A percentile compares a stretch with the other conserved stretches of the same genome.
phyloP scores from a whole-genome alignment of 2,113 vertebrate species.

The Phoenicopterus ruber region DNA sequence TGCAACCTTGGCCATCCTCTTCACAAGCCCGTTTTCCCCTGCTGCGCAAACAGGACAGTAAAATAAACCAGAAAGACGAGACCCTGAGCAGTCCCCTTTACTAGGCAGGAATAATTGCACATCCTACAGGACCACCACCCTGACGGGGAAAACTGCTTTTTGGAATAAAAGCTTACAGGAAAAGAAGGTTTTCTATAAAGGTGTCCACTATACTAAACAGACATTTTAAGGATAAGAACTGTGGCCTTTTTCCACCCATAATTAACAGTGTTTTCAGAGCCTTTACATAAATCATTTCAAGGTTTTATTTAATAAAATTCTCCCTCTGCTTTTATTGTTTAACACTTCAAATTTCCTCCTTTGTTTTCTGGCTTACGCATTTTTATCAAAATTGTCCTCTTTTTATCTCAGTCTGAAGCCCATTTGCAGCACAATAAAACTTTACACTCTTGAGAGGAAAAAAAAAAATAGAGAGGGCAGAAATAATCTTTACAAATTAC shows the following conservation, averaged over 20 bases:
- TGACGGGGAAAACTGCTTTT: background rate
- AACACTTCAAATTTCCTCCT: background rate
- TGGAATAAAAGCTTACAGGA: background rate
- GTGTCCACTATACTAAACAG: background rate
- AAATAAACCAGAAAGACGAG: background rate
- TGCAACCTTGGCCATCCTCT: background rate
- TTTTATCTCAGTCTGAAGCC: background rate
- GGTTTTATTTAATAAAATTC: background rate
- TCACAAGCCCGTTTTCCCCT: background rate
- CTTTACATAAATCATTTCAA: background rate
- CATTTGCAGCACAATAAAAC: background rate
- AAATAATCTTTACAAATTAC: slow-evolving; percentile 7
- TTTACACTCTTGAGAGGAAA: background rate
- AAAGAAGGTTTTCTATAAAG: background rate
- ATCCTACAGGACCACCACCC: background rate
- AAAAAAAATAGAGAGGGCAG: background rate
- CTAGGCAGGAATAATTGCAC: background rate
- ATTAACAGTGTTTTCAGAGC: background rate
- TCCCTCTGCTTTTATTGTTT: background rate
- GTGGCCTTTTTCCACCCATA: background rate
- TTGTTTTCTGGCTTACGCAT: background rate
- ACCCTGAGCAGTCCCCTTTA: background rate
- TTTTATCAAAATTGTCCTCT: background rate
- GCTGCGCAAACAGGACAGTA: background rate
- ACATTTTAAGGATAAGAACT: background rate